phyloP scores from a whole-genome alignment of 2,113 vertebrate species.

The Falco punctatus region DNA sequence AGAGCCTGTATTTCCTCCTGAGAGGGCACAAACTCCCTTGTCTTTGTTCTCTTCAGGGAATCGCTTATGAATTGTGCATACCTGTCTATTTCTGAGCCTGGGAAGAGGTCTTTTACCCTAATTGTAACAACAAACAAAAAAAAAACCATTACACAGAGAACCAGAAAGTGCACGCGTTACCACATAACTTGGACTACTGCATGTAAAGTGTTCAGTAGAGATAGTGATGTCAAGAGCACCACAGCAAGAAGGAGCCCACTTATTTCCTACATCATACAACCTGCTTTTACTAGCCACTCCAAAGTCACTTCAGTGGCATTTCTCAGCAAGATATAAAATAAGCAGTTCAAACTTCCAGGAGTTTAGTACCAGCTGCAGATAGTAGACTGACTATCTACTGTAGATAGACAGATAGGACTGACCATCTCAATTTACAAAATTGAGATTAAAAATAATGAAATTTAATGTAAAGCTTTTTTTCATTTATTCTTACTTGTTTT shows the following conservation, averaged over 20 bases:
- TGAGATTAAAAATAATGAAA: not conserved
- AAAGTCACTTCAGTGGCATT: not conserved
- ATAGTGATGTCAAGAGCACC: not conserved
- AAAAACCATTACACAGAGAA: not conserved
- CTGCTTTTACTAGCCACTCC: not conserved
- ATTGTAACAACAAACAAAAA: not conserved
- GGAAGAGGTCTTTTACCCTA: slow-evolving; percentile 87
- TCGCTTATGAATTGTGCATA: slow-evolving; percentile 87
- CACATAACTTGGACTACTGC: not conserved
- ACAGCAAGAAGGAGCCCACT: not conserved
- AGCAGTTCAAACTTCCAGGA: not conserved
- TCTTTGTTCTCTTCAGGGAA: slow-evolving; percentile 90
- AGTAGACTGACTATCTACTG: not conserved
- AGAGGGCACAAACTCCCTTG: slow-evolving; percentile 89
- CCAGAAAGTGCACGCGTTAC: not conserved
- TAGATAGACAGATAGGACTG: not conserved
- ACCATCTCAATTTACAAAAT: not conserved
- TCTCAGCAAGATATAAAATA: not conserved
- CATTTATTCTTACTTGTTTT: not conserved
- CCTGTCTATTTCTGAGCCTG: slow-evolving; percentile 86
- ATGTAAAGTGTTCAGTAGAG: not conserved
- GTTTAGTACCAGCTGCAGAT: not conserved
- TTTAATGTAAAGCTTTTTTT: not conserved
- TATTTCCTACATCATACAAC: not conserved
- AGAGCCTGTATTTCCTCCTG: slow-evolving; percentile 92